A percentile compares a stretch with the other conserved stretches of the same genome.
Conservation (phyloP, 2,113 vertebrate genomes). For the Pygoscelis antarcticus region DNA sequence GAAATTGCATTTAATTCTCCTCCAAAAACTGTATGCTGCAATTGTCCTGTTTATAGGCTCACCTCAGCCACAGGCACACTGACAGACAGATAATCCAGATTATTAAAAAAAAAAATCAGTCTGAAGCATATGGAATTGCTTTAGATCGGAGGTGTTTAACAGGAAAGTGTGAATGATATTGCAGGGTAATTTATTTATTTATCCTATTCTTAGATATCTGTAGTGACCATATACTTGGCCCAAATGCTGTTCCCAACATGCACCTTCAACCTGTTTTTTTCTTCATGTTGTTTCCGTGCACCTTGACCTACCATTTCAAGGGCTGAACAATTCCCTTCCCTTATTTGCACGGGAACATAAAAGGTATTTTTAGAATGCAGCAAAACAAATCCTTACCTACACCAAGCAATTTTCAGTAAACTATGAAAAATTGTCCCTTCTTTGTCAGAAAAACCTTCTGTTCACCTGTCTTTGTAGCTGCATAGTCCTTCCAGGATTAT, state of each 20-base stretch:
- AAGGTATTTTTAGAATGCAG: slow-evolving; percentile 39
- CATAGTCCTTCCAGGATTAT: neutral
- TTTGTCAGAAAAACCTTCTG: neutral
- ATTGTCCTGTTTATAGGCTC: neutral
- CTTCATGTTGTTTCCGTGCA: neutral
- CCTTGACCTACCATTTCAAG: slow-evolving; percentile 44
- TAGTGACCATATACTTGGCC: neutral
- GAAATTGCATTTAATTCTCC: neutral
- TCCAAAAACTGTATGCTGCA: neutral
- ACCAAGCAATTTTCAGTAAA: neutral
- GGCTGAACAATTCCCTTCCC: slow-evolving; percentile 21
- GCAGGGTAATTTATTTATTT: neutral
- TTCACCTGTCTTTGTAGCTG: neutral
- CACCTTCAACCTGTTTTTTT: slow-evolving; percentile 25
- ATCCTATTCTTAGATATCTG: neutral
- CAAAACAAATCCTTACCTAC: neutral
- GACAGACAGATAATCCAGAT: neutral
- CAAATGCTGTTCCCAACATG: neutral
- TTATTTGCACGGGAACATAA: neutral
- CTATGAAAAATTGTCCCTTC: neutral
- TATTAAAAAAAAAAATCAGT: neutral
- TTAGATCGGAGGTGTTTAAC: neutral
- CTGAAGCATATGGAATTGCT: neutral
- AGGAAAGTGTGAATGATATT: neutral
- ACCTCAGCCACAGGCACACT: neutral